phyloP scores from a whole-genome alignment of 2,797 vertebrate species.

The Acropternis orthonyx region DNA sequence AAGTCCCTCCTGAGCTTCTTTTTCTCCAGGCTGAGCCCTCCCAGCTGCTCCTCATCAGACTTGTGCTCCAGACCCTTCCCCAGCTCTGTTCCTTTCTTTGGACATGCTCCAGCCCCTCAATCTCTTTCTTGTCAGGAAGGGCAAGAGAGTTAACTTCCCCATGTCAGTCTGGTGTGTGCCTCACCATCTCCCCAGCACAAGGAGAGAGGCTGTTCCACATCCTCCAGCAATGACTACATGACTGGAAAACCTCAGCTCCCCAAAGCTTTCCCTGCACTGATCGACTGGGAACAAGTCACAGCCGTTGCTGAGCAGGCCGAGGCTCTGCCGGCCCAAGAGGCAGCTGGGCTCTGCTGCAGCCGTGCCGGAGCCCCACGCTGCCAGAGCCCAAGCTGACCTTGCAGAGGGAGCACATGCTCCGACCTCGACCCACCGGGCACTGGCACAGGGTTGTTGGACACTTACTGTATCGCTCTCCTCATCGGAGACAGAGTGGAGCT shows the following conservation, averaged over 20 bases:
- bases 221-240: background rate
- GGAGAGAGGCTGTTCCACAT: background rate
- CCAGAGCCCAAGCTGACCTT: background rate
- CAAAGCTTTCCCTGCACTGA: background rate
- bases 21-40: background rate
- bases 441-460: conserved; percentile 53
- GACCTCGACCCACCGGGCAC: background rate
- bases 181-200: background rate
- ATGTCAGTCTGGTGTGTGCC: background rate
- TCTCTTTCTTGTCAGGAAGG: background rate
- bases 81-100: background rate
- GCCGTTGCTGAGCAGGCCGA: background rate
- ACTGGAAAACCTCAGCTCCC: background rate
- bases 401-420: background rate
- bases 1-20: background rate
- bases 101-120: background rate
- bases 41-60: background rate
- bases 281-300: background rate
- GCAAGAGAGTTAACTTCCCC: background rate
- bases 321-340: background rate
- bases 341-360: background rate
- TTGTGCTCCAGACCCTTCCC: background rate
- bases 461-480: conserved; percentile 99
- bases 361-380: background rate
- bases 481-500: conserved; percentile 89